A percentile compares a stretch with the other conserved stretches of the same genome.
Conservation (phyloP, 1,140 invertebrate genomes). For the Paracyclopina nana region DNA sequence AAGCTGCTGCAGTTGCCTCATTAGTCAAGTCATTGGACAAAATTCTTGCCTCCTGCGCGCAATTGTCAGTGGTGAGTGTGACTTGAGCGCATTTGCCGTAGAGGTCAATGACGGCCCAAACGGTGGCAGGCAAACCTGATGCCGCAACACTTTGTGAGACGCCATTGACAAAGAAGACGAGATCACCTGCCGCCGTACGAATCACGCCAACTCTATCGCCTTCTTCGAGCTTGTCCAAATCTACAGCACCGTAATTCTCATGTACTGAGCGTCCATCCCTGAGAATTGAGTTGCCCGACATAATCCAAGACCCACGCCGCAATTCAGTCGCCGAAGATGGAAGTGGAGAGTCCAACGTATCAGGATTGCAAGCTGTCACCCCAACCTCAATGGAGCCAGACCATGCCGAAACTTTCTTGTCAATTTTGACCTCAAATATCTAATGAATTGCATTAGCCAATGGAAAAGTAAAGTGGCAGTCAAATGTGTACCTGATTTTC, state of each 20-base stretch:
- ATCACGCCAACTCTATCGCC: constrained; percentile 64
- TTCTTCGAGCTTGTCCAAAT: constrained; percentile 60
- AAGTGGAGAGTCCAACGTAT: constrained; percentile 52
- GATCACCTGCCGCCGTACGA: constrained; percentile 47
- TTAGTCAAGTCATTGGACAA: constrained; percentile 9
- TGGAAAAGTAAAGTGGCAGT: no score
- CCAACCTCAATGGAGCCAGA: constrained; percentile 81
- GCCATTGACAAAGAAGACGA: constrained; percentile 76
- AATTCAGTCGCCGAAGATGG: constrained; percentile 30
- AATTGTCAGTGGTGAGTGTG: constrained; percentile 25
- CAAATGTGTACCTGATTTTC: no score
- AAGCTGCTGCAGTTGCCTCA: constrained; percentile 1
- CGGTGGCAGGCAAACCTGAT: constrained; percentile 43
- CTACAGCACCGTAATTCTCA: constrained; percentile 64
- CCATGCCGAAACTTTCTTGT: constrained; percentile 45
- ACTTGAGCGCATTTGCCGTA: constrained; percentile 85
- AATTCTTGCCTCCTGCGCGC: neutral
- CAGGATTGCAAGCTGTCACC: constrained; percentile 61
- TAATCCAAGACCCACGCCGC: constrained; percentile 32
- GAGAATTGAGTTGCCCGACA: constrained; percentile 62
- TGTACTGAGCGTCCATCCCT: constrained; percentile 53
- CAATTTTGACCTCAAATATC: constrained; percentile 43
- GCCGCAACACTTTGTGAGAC: constrained; percentile 66
- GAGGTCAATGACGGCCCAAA: constrained; percentile 72
- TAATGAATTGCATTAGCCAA: no score